A percentile compares a stretch with the other conserved stretches of the same genome.
Conservation (phyloP, 2,113 vertebrate genomes). For the Psammodynastes pulverulentus region DNA sequence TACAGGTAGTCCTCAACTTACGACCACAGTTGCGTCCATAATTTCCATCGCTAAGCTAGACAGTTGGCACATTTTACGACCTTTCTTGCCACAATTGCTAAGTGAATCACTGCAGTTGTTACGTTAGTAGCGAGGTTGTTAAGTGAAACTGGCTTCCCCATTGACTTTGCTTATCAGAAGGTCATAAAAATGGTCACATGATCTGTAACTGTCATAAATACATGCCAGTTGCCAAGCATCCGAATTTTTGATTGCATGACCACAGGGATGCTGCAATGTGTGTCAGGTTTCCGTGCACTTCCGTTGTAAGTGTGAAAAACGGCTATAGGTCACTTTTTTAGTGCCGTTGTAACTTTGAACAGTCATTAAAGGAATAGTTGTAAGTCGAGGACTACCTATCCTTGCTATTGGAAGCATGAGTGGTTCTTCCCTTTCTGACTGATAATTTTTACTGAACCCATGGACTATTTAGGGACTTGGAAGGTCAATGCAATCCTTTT, state of each 20-base stretch:
- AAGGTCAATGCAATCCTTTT: not conserved
- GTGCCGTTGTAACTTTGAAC: not conserved
- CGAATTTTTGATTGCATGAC: not conserved
- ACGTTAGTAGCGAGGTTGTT: too few relatives aligned
- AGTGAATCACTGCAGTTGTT: too few relatives aligned
- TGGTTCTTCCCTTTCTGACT: not conserved
- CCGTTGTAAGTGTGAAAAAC: not conserved
- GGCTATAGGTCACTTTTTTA: not conserved
- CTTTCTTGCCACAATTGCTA: too few relatives aligned
- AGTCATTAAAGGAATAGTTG: not conserved
- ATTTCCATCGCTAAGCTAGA: too few relatives aligned
- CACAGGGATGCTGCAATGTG: not conserved
- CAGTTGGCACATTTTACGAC: too few relatives aligned
- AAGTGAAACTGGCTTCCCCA: not conserved
- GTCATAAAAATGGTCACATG: not conserved
- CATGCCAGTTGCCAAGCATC: not conserved
- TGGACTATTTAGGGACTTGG: not conserved
- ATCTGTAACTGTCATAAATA: not conserved
- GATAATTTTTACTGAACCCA: not conserved
- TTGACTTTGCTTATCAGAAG: not conserved
- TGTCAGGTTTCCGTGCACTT: too few relatives aligned
- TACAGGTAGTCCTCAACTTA: too few relatives aligned
- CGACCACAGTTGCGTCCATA: too few relatives aligned
- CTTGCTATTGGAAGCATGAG: not conserved
- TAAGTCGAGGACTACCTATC: not conserved